Conservation (phyloP, 2,797 vertebrate species). For the Denticeps clupeoides region DNA sequence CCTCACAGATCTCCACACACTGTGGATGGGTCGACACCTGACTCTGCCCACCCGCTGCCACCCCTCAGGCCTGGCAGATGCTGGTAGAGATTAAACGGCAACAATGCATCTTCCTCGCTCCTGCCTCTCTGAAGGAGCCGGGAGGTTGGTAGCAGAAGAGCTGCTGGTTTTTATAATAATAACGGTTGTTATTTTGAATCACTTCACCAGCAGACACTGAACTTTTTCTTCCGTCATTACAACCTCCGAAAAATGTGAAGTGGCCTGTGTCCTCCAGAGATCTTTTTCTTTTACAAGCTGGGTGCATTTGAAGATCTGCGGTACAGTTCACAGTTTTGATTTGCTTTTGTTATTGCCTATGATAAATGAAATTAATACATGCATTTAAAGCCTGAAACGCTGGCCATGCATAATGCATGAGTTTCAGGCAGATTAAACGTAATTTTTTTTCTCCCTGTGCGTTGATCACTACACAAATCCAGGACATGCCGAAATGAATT, state of each 20-base stretch:
- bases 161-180: conserved; percentile 32
- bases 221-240: too few species aligned
- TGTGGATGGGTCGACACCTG: conserved; percentile 19
- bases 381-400: conserved; percentile 64
- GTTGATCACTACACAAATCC: conserved; percentile 64
- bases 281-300: conserved; percentile 22
- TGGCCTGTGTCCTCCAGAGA: conserved; percentile 42
- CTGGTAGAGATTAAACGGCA: conserved; percentile 17
- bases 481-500: conserved; percentile 64
- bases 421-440: conserved; percentile 53
- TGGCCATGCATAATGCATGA: conserved; percentile 58
- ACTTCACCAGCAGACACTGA: too few species aligned
- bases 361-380: conserved; percentile 68
- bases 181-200: too few species aligned
- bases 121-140: neutral
- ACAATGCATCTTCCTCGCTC: neutral
- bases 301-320: conserved; percentile 43
- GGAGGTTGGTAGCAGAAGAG: too few species aligned
- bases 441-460: conserved; percentile 22
- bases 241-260: too few species aligned
- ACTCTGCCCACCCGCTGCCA: conserved; percentile 18
- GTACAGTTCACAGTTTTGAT: conserved; percentile 53
- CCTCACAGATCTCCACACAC: conserved; percentile 14
- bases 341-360: conserved; percentile 57
- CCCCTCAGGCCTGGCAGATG: conserved; percentile 1